These are phyloP conservation scores for Malurus cyaneus DNA, from an alignment of 2,113 vertebrate species.

Conservation along the genomic window DNA sequence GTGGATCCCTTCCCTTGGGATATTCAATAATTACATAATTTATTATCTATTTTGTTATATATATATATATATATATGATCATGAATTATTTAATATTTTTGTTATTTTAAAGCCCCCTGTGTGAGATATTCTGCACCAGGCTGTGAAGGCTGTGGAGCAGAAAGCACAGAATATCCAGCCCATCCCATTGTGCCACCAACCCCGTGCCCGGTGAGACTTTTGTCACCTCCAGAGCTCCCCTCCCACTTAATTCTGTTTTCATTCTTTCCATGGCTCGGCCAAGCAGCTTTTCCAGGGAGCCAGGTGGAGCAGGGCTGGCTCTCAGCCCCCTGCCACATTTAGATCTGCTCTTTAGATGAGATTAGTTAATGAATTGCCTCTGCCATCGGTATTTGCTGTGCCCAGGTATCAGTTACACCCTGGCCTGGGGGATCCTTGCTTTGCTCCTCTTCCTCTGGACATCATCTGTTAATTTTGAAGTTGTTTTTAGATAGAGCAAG, in stretches of 20 bases:
- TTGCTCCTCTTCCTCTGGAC: not conserved
- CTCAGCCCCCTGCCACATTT: conserved; percentile 21
- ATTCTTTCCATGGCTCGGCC: conserved; percentile 20
- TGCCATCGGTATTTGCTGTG: not conserved
- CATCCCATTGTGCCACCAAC: not conserved
- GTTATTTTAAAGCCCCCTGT: fast-evolving
- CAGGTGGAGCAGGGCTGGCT: not conserved
- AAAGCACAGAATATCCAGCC: fast-evolving
- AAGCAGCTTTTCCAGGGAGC: not conserved
- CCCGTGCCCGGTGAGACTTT: not conserved
- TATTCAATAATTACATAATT: not conserved
- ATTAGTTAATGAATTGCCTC: conserved; percentile 15
- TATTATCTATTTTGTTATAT: too few relatives aligned
- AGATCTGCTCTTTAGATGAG: conserved; percentile 34
- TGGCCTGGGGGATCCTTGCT: not conserved
- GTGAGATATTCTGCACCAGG: not conserved
- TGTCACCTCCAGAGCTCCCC: not conserved
- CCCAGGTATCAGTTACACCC: not conserved
- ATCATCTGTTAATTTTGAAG: not conserved
- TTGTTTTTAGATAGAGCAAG: too few relatives aligned
- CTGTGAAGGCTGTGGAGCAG: not conserved
- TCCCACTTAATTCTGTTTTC: not conserved
- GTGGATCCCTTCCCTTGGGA: fast-evolving
- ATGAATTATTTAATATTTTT: fast-evolving
- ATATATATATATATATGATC: fast-evolving